phyloP scores from a whole-genome alignment of 2,113 vertebrate species.

The Barnardius zonarius region DNA sequence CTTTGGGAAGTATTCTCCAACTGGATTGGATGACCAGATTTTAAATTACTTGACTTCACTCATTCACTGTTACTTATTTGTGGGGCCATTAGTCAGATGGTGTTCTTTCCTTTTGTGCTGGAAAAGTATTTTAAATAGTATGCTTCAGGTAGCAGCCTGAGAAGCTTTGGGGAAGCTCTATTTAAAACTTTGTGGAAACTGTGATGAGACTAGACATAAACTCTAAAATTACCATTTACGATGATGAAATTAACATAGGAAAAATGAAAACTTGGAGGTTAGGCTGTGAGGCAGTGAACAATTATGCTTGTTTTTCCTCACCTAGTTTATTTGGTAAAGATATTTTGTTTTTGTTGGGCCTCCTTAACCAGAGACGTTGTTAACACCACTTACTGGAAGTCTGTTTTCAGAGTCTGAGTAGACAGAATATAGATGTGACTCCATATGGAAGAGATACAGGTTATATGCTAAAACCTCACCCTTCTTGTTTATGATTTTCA shows the following conservation, averaged over 20 bases:
- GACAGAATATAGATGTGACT: neutral
- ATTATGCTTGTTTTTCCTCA: neutral
- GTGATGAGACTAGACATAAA: neutral
- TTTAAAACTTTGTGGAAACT: neutral
- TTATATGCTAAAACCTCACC: neutral
- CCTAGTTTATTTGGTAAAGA: neutral
- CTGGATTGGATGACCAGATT: neutral
- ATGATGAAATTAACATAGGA: neutral
- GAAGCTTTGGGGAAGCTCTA: neutral
- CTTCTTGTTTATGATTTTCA: neutral
- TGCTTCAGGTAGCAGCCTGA: neutral
- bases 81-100: neutral
- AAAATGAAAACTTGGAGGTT: neutral
- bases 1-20: neutral
- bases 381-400: neutral
- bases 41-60: neutral
- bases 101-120: neutral
- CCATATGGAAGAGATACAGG: neutral
- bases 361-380: neutral
- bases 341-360: neutral
- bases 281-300: neutral
- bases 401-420: neutral
- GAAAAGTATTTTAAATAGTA: neutral
- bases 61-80: neutral
- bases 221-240: neutral